Conservation (phyloP, 2,113 vertebrate species). For the Theristicus caerulescens region DNA sequence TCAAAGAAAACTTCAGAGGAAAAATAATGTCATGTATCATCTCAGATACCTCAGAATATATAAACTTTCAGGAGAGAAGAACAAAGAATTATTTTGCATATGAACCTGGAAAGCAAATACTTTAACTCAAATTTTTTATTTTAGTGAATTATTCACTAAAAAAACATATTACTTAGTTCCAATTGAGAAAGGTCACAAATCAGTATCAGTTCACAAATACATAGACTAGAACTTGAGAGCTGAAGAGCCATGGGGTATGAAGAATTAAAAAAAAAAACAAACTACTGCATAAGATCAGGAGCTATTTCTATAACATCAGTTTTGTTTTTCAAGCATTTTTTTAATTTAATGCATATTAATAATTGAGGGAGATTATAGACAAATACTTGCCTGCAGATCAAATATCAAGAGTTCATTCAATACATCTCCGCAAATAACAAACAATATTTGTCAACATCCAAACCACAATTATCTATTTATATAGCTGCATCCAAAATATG, state of each 20-base stretch:
- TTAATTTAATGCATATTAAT: neutral
- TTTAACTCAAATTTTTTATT: neutral
- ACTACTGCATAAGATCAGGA: neutral
- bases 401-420: neutral
- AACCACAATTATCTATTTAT: neutral
- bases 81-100: slow-evolving; percentile 32
- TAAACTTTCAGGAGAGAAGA: neutral
- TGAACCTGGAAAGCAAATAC: neutral
- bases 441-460: neutral
- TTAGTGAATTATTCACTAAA: neutral
- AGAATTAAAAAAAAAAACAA: neutral
- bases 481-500: neutral
- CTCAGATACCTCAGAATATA: neutral
- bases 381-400: neutral
- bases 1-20: slow-evolving; percentile 29
- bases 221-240: neutral
- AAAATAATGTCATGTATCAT: slow-evolving; percentile 1
- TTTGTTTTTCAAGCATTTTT: neutral
- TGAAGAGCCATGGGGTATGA: neutral
- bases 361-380: neutral
- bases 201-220: neutral
- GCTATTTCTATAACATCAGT: neutral
- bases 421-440: neutral
- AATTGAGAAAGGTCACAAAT: neutral
- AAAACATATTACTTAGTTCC: neutral